Percentiles rank a stretch among this genome's conserved stretches.
Evolutionary conservation across 2,888 invertebrate genomes (phyloP).

Genomic region (Luperina testacea): DNA sequence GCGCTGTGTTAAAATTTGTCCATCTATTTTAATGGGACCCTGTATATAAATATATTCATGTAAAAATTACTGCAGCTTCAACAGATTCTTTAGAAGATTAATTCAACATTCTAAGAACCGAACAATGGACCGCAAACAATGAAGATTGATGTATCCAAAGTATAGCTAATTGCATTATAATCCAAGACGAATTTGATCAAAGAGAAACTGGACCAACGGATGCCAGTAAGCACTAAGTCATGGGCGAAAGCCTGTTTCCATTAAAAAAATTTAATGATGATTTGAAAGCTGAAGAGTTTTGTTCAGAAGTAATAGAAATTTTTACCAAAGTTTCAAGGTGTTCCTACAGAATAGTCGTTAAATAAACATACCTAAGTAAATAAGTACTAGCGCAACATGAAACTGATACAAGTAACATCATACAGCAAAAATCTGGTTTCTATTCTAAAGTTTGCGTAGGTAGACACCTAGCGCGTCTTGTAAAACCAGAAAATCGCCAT

Average conservation of each 20-base stretch:
- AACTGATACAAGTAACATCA: conserved; percentile 54
- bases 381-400: conserved; percentile 17
- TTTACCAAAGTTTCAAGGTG: not conserved
- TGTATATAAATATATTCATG: not conserved
- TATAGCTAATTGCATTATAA: conserved; percentile 51
- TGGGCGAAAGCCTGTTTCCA: conserved; percentile 10
- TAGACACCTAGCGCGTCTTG: conserved; percentile 46
- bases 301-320: not conserved
- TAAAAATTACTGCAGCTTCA: not conserved
- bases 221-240: conserved; percentile 20
- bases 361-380: conserved; percentile 5
- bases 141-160: conserved; percentile 53
- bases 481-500: conserved; percentile 55
- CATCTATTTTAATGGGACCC: no score
- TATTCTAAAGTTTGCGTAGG: conserved; percentile 60
- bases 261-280: not conserved
- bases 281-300: not conserved
- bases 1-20: no score
- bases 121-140: conserved; percentile 36
- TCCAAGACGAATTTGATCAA: conserved; percentile 53
- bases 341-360: not conserved
- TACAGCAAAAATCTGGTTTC: conserved; percentile 56
- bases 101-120: conserved; percentile 20
- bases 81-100: not conserved
- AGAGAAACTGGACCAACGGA: conserved; percentile 35